phyloP scores from a whole-genome alignment of 2,113 vertebrate genomes.

The Phyllostomus hastatus region DNA sequence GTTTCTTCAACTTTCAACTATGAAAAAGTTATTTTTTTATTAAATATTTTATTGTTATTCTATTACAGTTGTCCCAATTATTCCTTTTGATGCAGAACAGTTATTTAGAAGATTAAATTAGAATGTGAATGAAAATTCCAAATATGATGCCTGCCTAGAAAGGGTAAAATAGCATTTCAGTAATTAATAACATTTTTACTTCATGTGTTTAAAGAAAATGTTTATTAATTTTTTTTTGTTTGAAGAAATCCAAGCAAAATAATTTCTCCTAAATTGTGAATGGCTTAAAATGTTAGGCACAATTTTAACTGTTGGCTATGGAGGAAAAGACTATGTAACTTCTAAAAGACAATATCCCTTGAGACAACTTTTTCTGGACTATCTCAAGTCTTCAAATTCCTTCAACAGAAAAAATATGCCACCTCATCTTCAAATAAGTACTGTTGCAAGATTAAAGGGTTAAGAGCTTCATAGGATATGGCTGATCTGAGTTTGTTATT shows the following conservation, averaged over 20 bases:
- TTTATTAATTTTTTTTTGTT: neutral
- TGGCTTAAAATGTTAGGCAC: neutral
- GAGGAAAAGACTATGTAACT: neutral
- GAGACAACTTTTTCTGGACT: neutral
- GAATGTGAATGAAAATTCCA: neutral
- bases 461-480: constrained; percentile 46
- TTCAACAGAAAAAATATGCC: neutral
- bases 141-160: neutral
- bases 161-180: neutral
- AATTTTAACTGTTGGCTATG: neutral
- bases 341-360: neutral
- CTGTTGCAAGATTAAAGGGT: constrained; percentile 34
- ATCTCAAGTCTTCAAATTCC: constrained; percentile 29
- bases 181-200: neutral
- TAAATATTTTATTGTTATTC: too few relatives aligned
- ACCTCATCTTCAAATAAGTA: neutral
- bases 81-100: too few relatives aligned
- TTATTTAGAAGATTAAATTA: constrained; percentile 4
- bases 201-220: neutral
- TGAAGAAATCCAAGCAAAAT: neutral
- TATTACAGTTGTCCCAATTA: too few relatives aligned
- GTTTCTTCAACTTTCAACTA: neutral
- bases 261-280: neutral
- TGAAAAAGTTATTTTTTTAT: neutral
- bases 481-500: constrained; percentile 63